Conservation (phyloP, 1,140 invertebrate genomes). For the Zaprionus ornatus region DNA sequence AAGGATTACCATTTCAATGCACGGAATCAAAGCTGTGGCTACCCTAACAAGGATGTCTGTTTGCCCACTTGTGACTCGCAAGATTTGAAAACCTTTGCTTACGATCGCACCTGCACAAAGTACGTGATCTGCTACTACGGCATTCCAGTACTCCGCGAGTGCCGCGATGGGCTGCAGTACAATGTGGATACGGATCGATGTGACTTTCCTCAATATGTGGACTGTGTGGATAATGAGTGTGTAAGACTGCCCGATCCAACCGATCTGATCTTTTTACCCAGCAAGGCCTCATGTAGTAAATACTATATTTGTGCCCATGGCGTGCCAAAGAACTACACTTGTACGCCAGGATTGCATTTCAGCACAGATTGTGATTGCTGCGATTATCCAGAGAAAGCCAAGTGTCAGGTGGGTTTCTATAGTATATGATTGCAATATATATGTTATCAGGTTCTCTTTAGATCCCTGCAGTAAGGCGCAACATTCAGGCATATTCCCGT, state of each 20-base stretch:
- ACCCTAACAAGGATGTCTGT: slow-evolving; percentile 7
- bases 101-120: slow-evolving; percentile 74
- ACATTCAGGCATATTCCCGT: slow-evolving; percentile 33
- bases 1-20: slow-evolving; percentile 51
- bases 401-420: slow-evolving; percentile 53
- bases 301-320: slow-evolving; percentile 50
- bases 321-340: slow-evolving; percentile 55
- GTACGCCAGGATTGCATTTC: slow-evolving; percentile 61
- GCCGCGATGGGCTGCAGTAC: slow-evolving; percentile 69
- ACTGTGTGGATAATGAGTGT: slow-evolving; percentile 76
- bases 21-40: slow-evolving; percentile 50
- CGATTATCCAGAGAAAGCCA: slow-evolving; percentile 53
- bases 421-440: background rate
- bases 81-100: slow-evolving; percentile 54
- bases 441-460: background rate
- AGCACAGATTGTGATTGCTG: slow-evolving; percentile 66
- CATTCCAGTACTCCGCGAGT: slow-evolving; percentile 61
- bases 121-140: slow-evolving; percentile 74
- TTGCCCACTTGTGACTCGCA: slow-evolving; percentile 37
- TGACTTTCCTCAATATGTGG: slow-evolving; percentile 71
- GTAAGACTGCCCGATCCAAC: slow-evolving; percentile 51
- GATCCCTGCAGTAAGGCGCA: slow-evolving; percentile 47
- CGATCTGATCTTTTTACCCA: slow-evolving; percentile 61
- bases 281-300: slow-evolving; percentile 64
- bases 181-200: slow-evolving; percentile 73